Conservation (phyloP, 2,797 vertebrate genomes). For the Coendou prehensilis region DNA sequence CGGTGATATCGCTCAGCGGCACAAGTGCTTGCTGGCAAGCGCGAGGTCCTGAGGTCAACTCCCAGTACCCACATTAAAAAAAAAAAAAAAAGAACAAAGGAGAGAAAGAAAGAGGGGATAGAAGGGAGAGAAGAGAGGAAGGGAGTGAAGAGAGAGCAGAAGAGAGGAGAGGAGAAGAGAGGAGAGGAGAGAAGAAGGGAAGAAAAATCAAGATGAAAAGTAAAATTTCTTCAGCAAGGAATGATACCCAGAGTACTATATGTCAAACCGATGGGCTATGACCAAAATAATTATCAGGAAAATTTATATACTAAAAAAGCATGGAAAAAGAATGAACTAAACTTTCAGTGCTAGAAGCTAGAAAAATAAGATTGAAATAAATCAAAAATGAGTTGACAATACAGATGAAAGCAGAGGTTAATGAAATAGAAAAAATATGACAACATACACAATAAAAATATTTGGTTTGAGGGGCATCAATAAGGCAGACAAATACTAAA, state of each 20-base stretch:
- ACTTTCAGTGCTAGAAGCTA: not conserved
- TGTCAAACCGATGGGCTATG: not conserved
- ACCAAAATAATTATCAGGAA: not conserved
- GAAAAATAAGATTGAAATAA: not conserved
- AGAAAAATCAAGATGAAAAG: not conserved
- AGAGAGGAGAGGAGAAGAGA: not conserved
- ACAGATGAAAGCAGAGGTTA: not conserved
- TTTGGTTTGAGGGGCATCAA: no score
- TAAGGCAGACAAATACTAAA: not conserved
- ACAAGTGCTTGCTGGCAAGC: no score
- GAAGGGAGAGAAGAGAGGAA: no score
- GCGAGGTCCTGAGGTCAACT: no score
- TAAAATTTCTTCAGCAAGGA: not conserved
- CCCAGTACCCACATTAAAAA: not conserved
- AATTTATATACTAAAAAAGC: not conserved
- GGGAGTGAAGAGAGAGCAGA: no score
- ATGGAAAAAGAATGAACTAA: not conserved
- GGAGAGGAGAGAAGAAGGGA: not conserved
- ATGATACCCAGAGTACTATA: no score
- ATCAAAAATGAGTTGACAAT: slow-evolving; percentile 2
- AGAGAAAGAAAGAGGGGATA: not conserved
- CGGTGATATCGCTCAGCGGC: no score
- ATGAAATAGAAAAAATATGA: not conserved
- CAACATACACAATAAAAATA: slow-evolving; percentile 43
- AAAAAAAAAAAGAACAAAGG: not conserved